Conservation (phyloP, 2,888 invertebrate genomes). For the Sarcophaga subvicina region DNA sequence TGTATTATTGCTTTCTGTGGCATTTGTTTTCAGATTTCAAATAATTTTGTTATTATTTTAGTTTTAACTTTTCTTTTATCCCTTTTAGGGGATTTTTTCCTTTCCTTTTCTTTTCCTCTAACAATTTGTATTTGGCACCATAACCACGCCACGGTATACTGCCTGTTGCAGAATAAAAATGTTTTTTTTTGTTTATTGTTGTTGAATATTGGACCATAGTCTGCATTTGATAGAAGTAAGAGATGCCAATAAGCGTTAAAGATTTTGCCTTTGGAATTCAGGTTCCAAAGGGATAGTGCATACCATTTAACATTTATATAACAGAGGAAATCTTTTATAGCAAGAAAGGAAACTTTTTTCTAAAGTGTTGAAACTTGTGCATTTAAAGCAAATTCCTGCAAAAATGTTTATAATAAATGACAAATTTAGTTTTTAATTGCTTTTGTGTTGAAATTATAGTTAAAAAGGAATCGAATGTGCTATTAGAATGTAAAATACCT, state of each 20-base stretch:
- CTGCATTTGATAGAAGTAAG: constrained; percentile 54
- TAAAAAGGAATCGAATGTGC: no score
- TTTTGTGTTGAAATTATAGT: no score
- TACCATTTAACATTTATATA: constrained; percentile 8
- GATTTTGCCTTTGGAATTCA: constrained; percentile 44
- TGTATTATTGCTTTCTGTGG: constrained; percentile 64
- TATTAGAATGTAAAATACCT: no score
- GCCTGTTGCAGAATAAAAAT: constrained; percentile 7
- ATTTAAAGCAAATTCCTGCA: no score
- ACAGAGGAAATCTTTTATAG: constrained; percentile 45
- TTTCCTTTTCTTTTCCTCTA: constrained; percentile 60
- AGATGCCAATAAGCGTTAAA: constrained; percentile 24
- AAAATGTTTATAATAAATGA: no score
- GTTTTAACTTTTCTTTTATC: constrained; percentile 8
- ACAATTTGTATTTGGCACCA: constrained; percentile 78
- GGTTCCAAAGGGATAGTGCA: constrained; percentile 29
- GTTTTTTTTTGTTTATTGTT: not conserved
- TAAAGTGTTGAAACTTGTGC: no score
- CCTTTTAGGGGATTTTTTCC: not conserved
- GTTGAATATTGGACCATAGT: not conserved
- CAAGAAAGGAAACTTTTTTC: not conserved
- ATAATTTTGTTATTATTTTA: constrained; percentile 44
- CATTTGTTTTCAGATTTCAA: constrained; percentile 62
- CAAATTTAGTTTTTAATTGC: no score
- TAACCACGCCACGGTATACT: constrained; percentile 44